Percentiles rank a stretch among this genome's conserved stretches.
Conservation (phyloP, 2,888 invertebrate species). For the Camponotus fellah region DNA sequence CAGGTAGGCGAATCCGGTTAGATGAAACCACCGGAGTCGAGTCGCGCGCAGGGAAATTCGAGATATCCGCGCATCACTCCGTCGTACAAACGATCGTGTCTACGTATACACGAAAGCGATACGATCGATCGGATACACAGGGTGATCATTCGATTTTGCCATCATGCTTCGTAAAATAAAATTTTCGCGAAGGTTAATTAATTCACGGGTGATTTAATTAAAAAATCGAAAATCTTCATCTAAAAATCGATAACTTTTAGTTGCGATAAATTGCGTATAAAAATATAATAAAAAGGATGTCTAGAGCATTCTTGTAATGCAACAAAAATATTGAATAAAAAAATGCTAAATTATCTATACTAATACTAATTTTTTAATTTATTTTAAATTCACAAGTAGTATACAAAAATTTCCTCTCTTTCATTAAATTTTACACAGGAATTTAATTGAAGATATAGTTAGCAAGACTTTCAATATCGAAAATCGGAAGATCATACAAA, state of each 20-base stretch:
- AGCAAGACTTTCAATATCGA: background rate
- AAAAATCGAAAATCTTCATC: background rate
- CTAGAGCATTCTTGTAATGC: background rate
- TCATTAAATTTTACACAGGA: background rate
- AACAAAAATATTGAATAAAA: background rate
- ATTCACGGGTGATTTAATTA: background rate
- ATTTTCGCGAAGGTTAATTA: slow-evolving; percentile 7
- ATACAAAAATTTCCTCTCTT: background rate
- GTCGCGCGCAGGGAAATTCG: slow-evolving; percentile 51
- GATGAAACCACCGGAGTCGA: slow-evolving; percentile 38
- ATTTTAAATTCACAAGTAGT: background rate
- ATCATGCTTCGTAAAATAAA: slow-evolving; percentile 1
- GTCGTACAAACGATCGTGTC: slow-evolving; percentile 39
- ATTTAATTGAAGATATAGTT: background rate
- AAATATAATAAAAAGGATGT: background rate
- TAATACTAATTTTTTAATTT: background rate
- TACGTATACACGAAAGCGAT: slow-evolving; percentile 17
- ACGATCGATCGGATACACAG: slow-evolving; percentile 26
- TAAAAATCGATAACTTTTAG: background rate
- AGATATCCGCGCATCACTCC: slow-evolving; percentile 49
- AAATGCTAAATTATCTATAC: background rate
- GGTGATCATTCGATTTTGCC: slow-evolving; percentile 29
- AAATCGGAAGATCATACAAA: background rate
- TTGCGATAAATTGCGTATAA: background rate
- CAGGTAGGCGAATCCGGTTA: slow-evolving; percentile 49